Evolutionary conservation across 2,113 vertebrate species (phyloP).

Genomic region (Bujurquina vittata): DNA sequence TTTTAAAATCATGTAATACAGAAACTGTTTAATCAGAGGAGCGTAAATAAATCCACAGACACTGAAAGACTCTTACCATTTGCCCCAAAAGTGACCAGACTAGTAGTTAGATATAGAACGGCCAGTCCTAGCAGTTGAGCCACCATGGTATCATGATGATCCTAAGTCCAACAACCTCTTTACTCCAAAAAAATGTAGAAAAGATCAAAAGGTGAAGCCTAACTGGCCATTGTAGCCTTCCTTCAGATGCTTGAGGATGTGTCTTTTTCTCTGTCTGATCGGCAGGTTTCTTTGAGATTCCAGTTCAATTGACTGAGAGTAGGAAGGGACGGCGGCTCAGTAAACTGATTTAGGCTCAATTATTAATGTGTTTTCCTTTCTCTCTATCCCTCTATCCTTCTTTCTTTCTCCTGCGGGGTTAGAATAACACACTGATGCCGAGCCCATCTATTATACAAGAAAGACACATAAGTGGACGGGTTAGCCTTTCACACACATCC

Average conservation of each 20-base stretch:
- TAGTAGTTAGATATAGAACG: conserved; percentile 53
- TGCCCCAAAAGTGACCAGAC: conserved; percentile 1
- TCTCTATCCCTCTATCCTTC: conserved; percentile 48
- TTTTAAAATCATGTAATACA: neutral
- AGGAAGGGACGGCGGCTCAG: conserved; percentile 54
- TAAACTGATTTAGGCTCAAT: conserved; percentile 78
- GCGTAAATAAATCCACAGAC: neutral
- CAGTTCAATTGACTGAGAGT: conserved; percentile 66
- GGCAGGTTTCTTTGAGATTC: conserved; percentile 42
- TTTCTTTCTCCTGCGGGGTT: conserved; percentile 55
- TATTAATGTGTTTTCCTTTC: conserved; percentile 74
- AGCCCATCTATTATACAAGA: conserved; percentile 72
- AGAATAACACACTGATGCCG: conserved; percentile 68
- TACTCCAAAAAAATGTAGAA: neutral
- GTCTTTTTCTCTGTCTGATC: neutral
- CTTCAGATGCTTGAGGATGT: neutral
- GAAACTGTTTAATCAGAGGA: no score
- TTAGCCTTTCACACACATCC: conserved; percentile 40
- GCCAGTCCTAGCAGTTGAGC: conserved; percentile 68
- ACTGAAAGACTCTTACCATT: conserved; percentile 48
- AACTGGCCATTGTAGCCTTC: neutral
- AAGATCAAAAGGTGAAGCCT: neutral
- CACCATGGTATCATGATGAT: conserved; percentile 80
- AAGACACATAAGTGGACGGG: conserved; percentile 12
- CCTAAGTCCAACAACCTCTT: conserved; percentile 50